Evolutionary conservation across 2,797 vertebrate genomes (phyloP).

Genomic region (Sitta carolinensis): DNA sequence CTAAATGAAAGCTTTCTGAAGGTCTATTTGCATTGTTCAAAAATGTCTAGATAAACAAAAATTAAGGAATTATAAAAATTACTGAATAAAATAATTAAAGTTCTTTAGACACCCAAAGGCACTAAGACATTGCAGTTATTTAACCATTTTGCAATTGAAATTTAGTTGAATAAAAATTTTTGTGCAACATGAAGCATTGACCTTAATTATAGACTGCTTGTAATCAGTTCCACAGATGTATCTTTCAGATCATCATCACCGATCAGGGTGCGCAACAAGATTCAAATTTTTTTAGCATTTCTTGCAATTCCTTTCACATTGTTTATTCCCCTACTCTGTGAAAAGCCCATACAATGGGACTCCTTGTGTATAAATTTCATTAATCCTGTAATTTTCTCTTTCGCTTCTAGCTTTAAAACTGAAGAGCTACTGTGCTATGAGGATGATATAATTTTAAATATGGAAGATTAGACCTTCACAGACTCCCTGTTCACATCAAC

Average conservation of each 20-base stretch:
- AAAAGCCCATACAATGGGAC: neutral
- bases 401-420: neutral
- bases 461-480: neutral
- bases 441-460: neutral
- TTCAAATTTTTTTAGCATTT: neutral
- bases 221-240: neutral
- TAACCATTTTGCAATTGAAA: neutral
- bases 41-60: neutral
- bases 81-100: neutral
- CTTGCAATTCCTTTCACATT: neutral
- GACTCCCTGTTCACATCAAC: neutral
- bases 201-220: neutral
- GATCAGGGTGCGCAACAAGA: neutral
- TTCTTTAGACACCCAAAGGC: neutral
- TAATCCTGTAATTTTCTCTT: neutral
- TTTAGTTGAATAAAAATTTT: constrained; percentile 10
- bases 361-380: neutral
- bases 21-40: neutral
- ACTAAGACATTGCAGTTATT: neutral
- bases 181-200: neutral
- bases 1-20: neutral
- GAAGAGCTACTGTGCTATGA: neutral
- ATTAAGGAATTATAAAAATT: neutral
- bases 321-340: neutral
- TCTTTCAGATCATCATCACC: neutral